Evolutionary conservation across 2,888 invertebrate species (phyloP).

Genomic region (Exocentrus adspersus): DNA sequence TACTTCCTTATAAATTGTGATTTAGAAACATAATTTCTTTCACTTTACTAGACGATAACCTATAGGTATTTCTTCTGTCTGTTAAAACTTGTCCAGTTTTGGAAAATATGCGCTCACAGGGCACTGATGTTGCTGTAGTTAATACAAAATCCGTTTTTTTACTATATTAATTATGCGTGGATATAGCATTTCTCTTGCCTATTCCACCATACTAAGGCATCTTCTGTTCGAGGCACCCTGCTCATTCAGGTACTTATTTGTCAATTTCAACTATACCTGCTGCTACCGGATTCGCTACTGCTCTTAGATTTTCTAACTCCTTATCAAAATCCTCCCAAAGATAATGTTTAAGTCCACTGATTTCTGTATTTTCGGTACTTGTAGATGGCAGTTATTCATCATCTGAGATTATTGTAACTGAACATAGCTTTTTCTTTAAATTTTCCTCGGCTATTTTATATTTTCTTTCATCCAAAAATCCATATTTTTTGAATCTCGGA

Average conservation of each 20-base stretch:
- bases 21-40: background rate
- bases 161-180: background rate
- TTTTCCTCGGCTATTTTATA: slow-evolving; percentile 3
- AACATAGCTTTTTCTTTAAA: slow-evolving; percentile 5
- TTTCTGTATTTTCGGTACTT: background rate
- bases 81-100: slow-evolving; percentile 4
- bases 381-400: background rate
- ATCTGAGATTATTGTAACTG: background rate
- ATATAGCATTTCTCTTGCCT: slow-evolving; percentile 2
- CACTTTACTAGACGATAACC: background rate
- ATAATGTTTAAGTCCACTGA: background rate
- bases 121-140: slow-evolving; percentile 4
- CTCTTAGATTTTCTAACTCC: background rate
- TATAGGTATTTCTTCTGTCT: background rate
- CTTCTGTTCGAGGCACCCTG: background rate
- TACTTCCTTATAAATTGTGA: background rate
- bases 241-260: slow-evolving; percentile 13
- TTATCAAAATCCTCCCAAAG: slow-evolving; percentile 12
- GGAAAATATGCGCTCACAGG: background rate
- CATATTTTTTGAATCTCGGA: slow-evolving; percentile 26
- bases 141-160: slow-evolving; percentile 6
- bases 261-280: slow-evolving; percentile 11
- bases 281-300: background rate
- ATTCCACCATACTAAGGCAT: slow-evolving; percentile 13
- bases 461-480: slow-evolving; percentile 15